phyloP scores from a whole-genome alignment of 2,797 vertebrate genomes.

The Peromyscus aztecus region DNA sequence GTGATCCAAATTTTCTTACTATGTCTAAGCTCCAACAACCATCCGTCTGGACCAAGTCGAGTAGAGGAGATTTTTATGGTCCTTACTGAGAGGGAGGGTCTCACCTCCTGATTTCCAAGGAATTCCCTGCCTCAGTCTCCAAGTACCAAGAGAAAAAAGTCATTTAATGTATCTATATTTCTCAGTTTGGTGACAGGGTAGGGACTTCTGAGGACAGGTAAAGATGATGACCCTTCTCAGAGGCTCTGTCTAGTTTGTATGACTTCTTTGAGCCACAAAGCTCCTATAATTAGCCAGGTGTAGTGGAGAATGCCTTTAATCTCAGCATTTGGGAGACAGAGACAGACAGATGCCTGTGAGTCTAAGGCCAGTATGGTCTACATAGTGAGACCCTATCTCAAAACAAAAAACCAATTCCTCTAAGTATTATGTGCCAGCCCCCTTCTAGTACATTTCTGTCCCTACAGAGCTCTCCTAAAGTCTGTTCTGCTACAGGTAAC shows the following conservation, averaged over 20 bases:
- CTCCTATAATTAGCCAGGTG: slow-evolving; percentile 37
- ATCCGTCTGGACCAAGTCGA: not conserved
- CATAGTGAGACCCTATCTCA: not conserved
- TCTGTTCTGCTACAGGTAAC: not conserved
- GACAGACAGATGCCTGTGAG: not conserved
- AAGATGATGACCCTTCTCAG: slow-evolving; percentile 68
- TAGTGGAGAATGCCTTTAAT: not conserved
- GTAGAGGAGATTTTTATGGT: not conserved
- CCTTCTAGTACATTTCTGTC: not conserved
- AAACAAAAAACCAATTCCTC: not conserved
- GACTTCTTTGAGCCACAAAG: slow-evolving; percentile 83
- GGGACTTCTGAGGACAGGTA: not conserved
- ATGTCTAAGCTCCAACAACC: not conserved
- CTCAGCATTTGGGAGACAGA: not conserved
- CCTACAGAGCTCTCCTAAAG: not conserved
- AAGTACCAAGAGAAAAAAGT: slow-evolving; percentile 75
- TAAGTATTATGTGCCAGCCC: not conserved
- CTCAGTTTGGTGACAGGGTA: slow-evolving; percentile 79
- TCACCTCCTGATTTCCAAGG: not conserved
- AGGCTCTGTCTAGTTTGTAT: slow-evolving; percentile 81
- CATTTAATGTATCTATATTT: slow-evolving; percentile 83
- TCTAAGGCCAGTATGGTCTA: not conserved
- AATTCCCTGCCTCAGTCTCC: not conserved
- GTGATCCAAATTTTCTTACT: not conserved
- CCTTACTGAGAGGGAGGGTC: not conserved